A percentile compares a stretch with the other conserved stretches of the same genome.
phyloP scores from a whole-genome alignment of 1,140 invertebrate genomes.

The Eupristina koningsbergeri region DNA sequence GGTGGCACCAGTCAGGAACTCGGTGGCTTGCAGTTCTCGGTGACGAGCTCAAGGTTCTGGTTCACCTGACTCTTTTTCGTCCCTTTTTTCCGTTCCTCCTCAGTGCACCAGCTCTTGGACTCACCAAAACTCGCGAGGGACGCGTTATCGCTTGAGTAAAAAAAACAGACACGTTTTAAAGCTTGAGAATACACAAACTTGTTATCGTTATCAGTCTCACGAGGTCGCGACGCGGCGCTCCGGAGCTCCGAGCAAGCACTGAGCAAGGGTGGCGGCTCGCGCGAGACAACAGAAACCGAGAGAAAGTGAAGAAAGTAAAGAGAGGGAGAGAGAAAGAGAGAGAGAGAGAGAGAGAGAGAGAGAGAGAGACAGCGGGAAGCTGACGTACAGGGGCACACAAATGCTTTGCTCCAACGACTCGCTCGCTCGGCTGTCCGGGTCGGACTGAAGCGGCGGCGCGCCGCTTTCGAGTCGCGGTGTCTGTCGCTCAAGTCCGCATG shows the following conservation, averaged over 20 bases:
- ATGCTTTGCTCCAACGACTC: slow-evolving; percentile 61
- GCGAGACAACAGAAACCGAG: neutral
- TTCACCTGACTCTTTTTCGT: too few relatives aligned
- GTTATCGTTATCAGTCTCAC: neutral
- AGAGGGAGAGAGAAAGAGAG: neutral
- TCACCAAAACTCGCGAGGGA: neutral
- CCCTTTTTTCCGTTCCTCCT: too few relatives aligned
- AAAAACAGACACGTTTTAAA: too few relatives aligned
- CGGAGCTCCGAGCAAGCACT: slow-evolving; percentile 42
- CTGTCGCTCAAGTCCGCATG: too few relatives aligned
- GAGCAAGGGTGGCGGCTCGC: neutral
- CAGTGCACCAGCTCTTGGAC: neutral
- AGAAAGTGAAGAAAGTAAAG: too few relatives aligned
- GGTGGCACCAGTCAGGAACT: too few relatives aligned
- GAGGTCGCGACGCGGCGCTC: slow-evolving; percentile 13
- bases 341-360: neutral
- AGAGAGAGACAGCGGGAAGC: neutral
- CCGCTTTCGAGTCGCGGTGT: slow-evolving; percentile 16
- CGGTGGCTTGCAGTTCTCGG: too few relatives aligned
- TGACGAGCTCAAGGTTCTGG: too few relatives aligned
- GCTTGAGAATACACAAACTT: too few relatives aligned
- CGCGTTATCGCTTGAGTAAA: neutral
- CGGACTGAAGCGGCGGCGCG: slow-evolving; percentile 61
- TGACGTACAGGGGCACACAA: slow-evolving; percentile 41
- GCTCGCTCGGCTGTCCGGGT: slow-evolving; percentile 69